Evolutionary conservation across 2,113 vertebrate genomes (phyloP).

Genomic region (Camelus bactrianus): DNA sequence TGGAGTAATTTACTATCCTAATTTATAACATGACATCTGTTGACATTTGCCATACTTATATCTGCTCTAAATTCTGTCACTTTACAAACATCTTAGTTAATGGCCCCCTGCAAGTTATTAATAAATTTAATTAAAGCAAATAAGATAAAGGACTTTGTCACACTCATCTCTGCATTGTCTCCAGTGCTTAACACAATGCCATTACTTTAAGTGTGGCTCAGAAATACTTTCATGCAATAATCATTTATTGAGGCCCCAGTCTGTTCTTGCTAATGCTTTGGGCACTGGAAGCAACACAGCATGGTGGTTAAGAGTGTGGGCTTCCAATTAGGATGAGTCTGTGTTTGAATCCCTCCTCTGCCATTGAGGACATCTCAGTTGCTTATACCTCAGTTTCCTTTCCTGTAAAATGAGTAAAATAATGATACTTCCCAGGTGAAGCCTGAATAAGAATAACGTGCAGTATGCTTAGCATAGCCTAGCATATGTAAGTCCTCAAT

Average conservation of each 20-base stretch:
- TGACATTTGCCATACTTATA: slow-evolving; percentile 6
- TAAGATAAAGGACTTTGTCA: not conserved
- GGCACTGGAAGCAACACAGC: not conserved
- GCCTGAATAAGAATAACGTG: not conserved
- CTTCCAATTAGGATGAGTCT: not conserved
- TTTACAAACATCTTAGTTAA: slow-evolving; percentile 32
- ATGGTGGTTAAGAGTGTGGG: not conserved
- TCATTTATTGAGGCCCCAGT: not conserved
- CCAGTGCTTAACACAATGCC: not conserved
- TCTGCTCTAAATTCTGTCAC: slow-evolving; percentile 11
- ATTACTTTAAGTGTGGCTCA: not conserved
- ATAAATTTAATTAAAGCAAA: slow-evolving; percentile 53
- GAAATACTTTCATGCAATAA: not conserved
- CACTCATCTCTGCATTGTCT: not conserved
- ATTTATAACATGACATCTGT: not conserved
- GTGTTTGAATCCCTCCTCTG: not conserved
- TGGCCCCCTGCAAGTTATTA: not conserved
- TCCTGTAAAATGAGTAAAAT: not conserved
- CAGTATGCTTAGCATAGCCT: not conserved
- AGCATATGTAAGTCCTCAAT: not conserved
- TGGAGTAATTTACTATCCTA: slow-evolving; percentile 68
- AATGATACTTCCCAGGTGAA: not conserved
- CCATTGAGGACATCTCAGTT: not conserved
- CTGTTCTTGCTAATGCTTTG: not conserved
- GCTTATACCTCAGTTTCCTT: slow-evolving; percentile 16